Conservation (phyloP, 1,140 invertebrate species). For the Drosophila serrata region DNA sequence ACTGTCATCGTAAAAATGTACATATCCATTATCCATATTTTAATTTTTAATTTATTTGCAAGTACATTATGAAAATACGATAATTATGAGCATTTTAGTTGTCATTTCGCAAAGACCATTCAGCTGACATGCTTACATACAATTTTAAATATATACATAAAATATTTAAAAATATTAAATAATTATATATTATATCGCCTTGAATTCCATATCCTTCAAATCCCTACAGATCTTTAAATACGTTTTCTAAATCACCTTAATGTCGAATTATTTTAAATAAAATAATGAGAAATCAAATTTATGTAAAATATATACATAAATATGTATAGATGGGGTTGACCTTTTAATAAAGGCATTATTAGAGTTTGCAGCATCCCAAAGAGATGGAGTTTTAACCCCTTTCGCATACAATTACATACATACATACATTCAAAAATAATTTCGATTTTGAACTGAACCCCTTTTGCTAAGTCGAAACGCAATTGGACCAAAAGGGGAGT, state of each 20-base stretch:
- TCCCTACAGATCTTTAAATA: not conserved
- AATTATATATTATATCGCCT: not conserved
- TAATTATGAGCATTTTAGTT: no score
- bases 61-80: no score
- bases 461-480: slow-evolving; percentile 24
- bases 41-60: no score
- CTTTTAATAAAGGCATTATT: slow-evolving; percentile 14
- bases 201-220: not conserved
- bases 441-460: slow-evolving; percentile 41
- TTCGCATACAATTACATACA: not conserved
- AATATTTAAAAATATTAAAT: no score
- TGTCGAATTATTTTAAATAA: not conserved
- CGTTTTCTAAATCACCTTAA: not conserved
- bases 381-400: slow-evolving; percentile 12
- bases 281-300: slow-evolving; percentile 4
- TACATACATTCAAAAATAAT: slow-evolving; percentile 11
- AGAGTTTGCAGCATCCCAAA: not conserved
- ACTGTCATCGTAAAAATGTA: no score
- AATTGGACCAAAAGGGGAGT: slow-evolving; percentile 53
- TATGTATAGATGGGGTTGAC: not conserved
- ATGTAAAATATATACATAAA: not conserved
- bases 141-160: no score
- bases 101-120: no score
- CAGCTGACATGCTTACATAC: no score
- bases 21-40: no score